Evolutionary conservation across 2,888 invertebrate species (phyloP), one percentile per base, ranked within the genome.

Genomic region (Leptopilina syphax): DNA sequence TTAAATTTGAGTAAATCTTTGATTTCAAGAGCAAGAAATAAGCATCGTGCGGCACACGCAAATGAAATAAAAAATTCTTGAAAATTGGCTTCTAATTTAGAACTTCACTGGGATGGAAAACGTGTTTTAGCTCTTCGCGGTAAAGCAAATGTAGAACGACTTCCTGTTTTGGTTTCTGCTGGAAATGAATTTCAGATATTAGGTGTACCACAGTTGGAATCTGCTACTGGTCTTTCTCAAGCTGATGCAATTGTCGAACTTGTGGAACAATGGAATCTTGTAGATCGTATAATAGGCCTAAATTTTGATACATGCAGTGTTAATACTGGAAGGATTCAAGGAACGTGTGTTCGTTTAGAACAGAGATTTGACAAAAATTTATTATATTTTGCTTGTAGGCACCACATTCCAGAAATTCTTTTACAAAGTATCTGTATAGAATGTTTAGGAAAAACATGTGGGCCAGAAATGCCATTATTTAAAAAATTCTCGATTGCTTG

Each of bases 271-370:
- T 78, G 57, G 78, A 27, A 80, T 65, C 63, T 83, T 54, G 54
- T 13, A 10, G 65, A 79, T 60, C 57, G n/a, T 63, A 44, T 84
- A 27, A 76, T 79, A 60, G 82, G 80, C 44, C 8, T 82, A 24
- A 84, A 85, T 81, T 86, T 84, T 76, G 85, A 86, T 70, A 86
- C 86, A 9, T 85, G 84, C 13, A 79, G 79, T 54, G 77, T 83
- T 34, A 87, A 87, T 81, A 66, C 84, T 12, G 87, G 84, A 13
- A 79, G 70, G 34, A 12, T 76, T 34, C 84, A 84, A 77, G 87
- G 85, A 65, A 82, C 84, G 27, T 83, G 83, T 63, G 77, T 82
- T 73, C 73, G 81, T 27, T 73, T 88, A 57, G 86, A 86, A 80
- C 83, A 84, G 78, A 80, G 80, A 68, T 60, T 89, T 4, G 82